A percentile compares a stretch with the other conserved stretches of the same genome.
These are phyloP conservation scores for Sternarchorhynchus goeldii DNA, from an alignment of 2,797 vertebrate genomes.

Conservation along the genomic window DNA sequence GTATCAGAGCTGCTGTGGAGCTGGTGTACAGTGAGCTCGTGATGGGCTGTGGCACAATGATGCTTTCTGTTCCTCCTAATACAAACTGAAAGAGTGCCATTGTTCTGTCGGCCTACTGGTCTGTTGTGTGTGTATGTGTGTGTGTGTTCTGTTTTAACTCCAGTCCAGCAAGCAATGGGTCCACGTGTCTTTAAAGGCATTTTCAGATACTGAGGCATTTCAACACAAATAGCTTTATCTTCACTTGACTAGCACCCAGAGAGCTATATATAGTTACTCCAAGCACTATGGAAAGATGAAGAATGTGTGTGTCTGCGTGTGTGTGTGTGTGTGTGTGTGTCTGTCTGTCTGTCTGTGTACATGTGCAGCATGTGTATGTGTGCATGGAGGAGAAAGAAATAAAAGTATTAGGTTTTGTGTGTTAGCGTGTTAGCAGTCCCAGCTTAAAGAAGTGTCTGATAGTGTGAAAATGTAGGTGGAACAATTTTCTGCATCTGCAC, in stretches of 20 bases:
- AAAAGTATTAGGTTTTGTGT: not conserved
- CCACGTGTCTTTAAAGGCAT: slow-evolving; percentile 48
- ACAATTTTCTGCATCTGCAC: not conserved
- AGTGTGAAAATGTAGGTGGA: not conserved
- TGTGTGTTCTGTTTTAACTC: slow-evolving; percentile 6
- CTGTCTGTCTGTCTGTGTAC: slow-evolving; percentile 50
- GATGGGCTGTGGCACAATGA: slow-evolving; percentile 24
- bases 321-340: slow-evolving; percentile 56
- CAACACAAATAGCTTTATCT: slow-evolving; percentile 63
- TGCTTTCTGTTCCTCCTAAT: slow-evolving; percentile 39
- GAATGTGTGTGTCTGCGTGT: slow-evolving; percentile 56
- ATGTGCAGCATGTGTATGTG: slow-evolving; percentile 31
- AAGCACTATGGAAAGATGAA: slow-evolving; percentile 58
- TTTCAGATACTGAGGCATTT: slow-evolving; percentile 55
- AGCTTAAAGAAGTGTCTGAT: not conserved
- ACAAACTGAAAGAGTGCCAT: slow-evolving; percentile 35
- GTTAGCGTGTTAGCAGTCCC: too few relatives aligned
- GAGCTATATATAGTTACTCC: slow-evolving; percentile 66
- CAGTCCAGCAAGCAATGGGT: slow-evolving; percentile 30
- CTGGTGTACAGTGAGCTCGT: slow-evolving; percentile 9
- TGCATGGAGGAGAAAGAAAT: not conserved
- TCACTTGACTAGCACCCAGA: slow-evolving; percentile 51
- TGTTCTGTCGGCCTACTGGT: slow-evolving; percentile 26
- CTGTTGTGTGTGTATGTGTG: not conserved
- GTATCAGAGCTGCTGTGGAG: slow-evolving; percentile 15